Base-by-base conservation (phyloP, 2,797 vertebrate species). In the Caiman crocodilus region DNA sequence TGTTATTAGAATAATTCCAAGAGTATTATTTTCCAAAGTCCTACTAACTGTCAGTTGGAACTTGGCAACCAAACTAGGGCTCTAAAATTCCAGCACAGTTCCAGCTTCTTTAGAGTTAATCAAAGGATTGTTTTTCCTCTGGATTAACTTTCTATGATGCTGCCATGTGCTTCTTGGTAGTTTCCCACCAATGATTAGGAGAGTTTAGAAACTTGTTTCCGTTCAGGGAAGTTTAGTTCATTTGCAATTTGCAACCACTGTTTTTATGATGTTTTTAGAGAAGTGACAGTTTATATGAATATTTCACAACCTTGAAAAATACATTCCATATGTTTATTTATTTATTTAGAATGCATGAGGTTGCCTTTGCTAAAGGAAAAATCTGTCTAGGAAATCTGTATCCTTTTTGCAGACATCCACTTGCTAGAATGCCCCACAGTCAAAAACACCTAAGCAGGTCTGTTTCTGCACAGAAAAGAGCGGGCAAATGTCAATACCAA, bases 11-110 rank as follows among this genome's bases (percentile, higher is more conserved):
- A 50, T 50, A 50, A 50, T 50, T 50, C 42, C 42, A 73, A 5
- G 71, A 88, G 26, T 87, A 57, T 28, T 74, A 23, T 90, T 95
- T 88, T 80, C 92, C 21, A 82, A 64, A 94, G 20, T 50, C 42
- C 42, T 50, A 50, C 42, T 50, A 50, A 50, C 42, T 50, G 42
- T 10, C 42, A 50, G 42, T 50, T 50, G 42, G 42, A 50, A 50
- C 42, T 50, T 50, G 42, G 42, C 42, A 50, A 50, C 42, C 42
- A 50, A 50, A 50, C 42, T 10, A 50, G 42, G 42, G 42, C 42
- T 50, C 42, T 50, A 10, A 50, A 50, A 50, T 50, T 50, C 42
- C 42, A 50, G 10, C 42, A 50, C 42, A 50, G 42, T 50, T 50
- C 42, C 42, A 50, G 42, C 42, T 50, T 50, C 42, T 50, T 50